Percentiles rank a stretch among this genome's conserved stretches.
Evolutionary conservation across 2,888 invertebrate species (phyloP).

Genomic region (Latrodectus elegans): DNA sequence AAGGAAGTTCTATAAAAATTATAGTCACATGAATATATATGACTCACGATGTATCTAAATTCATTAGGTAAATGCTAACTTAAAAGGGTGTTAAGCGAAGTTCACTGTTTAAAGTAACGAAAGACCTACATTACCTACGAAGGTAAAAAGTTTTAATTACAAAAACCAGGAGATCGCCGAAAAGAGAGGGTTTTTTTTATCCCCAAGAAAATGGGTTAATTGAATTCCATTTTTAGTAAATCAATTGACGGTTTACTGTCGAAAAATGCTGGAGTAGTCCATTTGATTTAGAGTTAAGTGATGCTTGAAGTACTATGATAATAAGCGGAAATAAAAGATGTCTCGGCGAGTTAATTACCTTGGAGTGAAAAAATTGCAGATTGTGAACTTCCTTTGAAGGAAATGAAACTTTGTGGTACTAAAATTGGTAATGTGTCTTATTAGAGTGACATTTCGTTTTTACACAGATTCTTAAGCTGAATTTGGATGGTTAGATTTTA

Average conservation of each 20-base stretch:
- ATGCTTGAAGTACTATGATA: neutral
- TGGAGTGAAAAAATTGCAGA: too few species aligned
- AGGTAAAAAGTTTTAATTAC: neutral
- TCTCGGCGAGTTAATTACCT: neutral
- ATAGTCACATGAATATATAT: neutral
- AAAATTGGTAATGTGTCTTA: too few species aligned
- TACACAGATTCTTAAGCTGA: too few species aligned
- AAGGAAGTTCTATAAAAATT: neutral
- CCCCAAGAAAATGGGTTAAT: neutral
- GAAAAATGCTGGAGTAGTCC: neutral
- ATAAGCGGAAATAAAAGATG: neutral
- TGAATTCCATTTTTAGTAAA: neutral
- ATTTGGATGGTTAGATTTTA: too few species aligned
- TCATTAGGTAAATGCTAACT: constrained; percentile 37
- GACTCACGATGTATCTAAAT: neutral
- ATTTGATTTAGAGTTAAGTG: neutral
- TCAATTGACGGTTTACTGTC: neutral
- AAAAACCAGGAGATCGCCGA: neutral
- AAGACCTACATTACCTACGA: constrained; percentile 18
- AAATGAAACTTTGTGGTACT: too few species aligned
- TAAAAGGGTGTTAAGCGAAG: constrained; percentile 29
- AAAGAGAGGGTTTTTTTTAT: neutral
- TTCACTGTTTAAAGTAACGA: constrained; percentile 30
- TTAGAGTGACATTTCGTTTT: too few species aligned
- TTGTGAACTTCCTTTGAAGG: too few species aligned